Conservation (phyloP, 2,797 vertebrate species). For the Somateria mollissima region DNA sequence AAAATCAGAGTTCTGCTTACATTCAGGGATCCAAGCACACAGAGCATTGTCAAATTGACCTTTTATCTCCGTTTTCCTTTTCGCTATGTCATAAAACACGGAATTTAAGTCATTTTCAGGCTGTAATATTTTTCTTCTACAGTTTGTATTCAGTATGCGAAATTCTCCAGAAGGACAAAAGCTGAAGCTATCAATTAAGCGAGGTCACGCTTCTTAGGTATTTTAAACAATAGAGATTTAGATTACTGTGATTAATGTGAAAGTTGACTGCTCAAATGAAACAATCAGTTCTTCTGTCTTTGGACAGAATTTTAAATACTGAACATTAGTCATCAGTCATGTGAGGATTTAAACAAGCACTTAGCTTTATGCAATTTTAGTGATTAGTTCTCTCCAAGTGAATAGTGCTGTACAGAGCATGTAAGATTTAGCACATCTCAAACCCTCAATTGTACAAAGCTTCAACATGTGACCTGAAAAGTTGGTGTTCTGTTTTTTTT, state of each 20-base stretch:
- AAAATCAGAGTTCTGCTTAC: not conserved
- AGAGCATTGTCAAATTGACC: not conserved
- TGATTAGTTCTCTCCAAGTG: slow-evolving; percentile 63
- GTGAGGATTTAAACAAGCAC: slow-evolving; percentile 68
- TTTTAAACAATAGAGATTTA: not conserved
- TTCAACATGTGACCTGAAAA: slow-evolving; percentile 28
- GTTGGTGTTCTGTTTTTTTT: not conserved
- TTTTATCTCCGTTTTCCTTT: not conserved
- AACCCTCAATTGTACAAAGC: slow-evolving; percentile 35
- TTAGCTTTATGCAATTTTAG: slow-evolving; percentile 58
- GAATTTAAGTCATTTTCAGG: not conserved
- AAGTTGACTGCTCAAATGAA: slow-evolving; percentile 26
- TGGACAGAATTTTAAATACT: slow-evolving; percentile 34
- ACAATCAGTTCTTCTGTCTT: slow-evolving; percentile 57
- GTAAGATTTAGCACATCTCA: slow-evolving; percentile 57
- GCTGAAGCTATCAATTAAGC: not conserved
- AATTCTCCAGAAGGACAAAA: not conserved
- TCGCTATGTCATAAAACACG: not conserved
- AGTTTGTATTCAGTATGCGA: not conserved
- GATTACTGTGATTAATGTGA: slow-evolving; percentile 6
- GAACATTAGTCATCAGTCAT: slow-evolving; percentile 68
- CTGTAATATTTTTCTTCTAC: not conserved
- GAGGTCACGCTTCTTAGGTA: not conserved
- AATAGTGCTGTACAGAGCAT: slow-evolving; percentile 12
- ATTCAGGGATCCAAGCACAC: not conserved